phyloP scores from a whole-genome alignment of 2,888 invertebrate species.

The Rhamphomyia laevipes region DNA sequence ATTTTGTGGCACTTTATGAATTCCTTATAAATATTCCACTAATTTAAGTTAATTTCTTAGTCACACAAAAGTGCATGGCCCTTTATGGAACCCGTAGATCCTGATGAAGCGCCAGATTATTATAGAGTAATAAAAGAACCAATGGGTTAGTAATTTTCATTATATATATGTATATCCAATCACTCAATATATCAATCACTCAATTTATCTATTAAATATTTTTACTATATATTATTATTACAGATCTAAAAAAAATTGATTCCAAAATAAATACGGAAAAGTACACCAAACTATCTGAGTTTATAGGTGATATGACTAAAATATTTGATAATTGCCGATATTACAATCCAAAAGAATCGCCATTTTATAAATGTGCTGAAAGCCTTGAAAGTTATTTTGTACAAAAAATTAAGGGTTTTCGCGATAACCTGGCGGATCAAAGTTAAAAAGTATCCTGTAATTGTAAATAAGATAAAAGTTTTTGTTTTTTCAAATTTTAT shows the following conservation, averaged over 20 bases:
- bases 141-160: slow-evolving; percentile 72
- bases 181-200: background rate
- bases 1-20: too few relatives aligned
- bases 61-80: slow-evolving; percentile 95
- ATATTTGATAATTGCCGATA: slow-evolving; percentile 98
- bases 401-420: slow-evolving; percentile 79
- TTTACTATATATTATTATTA: slow-evolving; percentile 15
- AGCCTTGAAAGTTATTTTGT: slow-evolving; percentile 91
- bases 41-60: slow-evolving; percentile 35
- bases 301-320: slow-evolving; percentile 95
- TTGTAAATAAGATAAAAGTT: too few relatives aligned
- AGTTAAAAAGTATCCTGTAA: background rate
- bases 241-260: slow-evolving; percentile 91
- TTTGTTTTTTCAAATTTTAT: too few relatives aligned
- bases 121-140: slow-evolving; percentile 92
- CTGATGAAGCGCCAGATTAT: slow-evolving; percentile 92
- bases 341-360: slow-evolving; percentile 91
- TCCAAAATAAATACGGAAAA: slow-evolving; percentile 67
- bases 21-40: too few relatives aligned
- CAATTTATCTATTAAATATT: slow-evolving; percentile 6
- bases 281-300: slow-evolving; percentile 83
- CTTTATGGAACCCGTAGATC: slow-evolving; percentile 94
- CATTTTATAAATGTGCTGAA: slow-evolving; percentile 93
- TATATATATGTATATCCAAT: background rate
- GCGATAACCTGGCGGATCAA: slow-evolving; percentile 50